Conservation (phyloP, 2,113 vertebrate species). For the Emberiza fucata region DNA sequence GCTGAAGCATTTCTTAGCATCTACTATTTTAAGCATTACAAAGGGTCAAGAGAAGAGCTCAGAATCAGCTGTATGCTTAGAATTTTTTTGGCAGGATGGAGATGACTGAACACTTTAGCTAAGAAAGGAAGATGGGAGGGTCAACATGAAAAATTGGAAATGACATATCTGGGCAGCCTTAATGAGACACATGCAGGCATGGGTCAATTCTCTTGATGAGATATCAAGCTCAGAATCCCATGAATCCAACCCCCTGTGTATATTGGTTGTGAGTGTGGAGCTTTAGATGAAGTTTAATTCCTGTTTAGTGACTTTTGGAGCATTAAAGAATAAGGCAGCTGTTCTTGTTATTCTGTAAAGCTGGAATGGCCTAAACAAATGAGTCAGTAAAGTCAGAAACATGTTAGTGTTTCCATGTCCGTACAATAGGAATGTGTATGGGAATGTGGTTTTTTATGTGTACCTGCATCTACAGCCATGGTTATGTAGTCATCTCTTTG, state of each 20-base stretch:
- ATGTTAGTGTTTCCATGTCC: not conserved
- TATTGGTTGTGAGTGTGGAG: not conserved
- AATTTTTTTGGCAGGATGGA: conserved; percentile 55
- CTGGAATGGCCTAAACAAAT: not conserved
- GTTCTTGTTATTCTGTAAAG: not conserved
- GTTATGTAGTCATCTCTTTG: not conserved
- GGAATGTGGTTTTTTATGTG: not conserved
- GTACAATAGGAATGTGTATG: not conserved
- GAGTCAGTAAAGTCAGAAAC: not conserved
- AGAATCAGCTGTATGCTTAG: conserved; percentile 8
- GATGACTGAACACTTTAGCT: conserved; percentile 26
- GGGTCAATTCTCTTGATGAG: conserved; percentile 21
- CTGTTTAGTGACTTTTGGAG: not conserved
- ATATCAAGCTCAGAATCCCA: not conserved
- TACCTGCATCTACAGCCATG: not conserved
- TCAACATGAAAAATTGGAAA: conserved; percentile 44
- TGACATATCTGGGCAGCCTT: conserved; percentile 51
- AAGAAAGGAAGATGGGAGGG: conserved; percentile 1
- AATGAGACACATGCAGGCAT: conserved; percentile 18
- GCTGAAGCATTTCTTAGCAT: not conserved
- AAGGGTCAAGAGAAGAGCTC: conserved; percentile 16
- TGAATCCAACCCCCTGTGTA: not conserved
- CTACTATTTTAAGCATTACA: not conserved
- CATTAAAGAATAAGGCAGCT: not conserved
- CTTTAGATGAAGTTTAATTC: not conserved